These are phyloP conservation scores for Varanus komodoensis DNA, from an alignment of 2,113 vertebrate species.

Conservation along the genomic window DNA sequence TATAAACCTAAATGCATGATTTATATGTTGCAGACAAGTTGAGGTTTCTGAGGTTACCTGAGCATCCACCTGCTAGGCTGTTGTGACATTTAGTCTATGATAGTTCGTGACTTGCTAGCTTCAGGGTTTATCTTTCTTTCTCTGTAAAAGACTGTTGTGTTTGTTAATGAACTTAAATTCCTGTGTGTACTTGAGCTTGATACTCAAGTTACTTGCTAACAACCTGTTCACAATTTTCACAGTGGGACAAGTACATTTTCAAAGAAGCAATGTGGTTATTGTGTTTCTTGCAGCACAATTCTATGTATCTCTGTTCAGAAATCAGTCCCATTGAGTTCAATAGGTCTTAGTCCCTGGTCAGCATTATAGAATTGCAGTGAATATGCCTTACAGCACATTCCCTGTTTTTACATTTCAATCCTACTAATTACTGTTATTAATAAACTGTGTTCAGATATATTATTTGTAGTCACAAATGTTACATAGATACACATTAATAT, in stretches of 20 bases:
- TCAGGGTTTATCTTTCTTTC: too few species aligned
- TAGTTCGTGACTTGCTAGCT: too few species aligned
- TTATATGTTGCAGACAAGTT: too few species aligned
- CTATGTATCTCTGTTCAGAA: not conserved
- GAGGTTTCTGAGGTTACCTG: too few species aligned
- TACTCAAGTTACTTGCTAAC: too few species aligned
- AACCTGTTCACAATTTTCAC: not conserved
- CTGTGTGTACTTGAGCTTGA: too few species aligned
- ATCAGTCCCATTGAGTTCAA: not conserved
- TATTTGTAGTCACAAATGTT: conserved; percentile 14
- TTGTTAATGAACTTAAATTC: too few species aligned
- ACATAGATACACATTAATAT: conserved; percentile 40
- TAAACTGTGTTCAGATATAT: conserved; percentile 43
- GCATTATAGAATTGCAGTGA: not conserved
- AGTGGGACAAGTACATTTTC: not conserved
- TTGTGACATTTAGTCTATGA: too few species aligned
- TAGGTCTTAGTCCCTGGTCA: too few species aligned
- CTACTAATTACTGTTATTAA: conserved; percentile 29
- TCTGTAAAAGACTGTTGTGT: too few species aligned
- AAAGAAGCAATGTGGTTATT: not conserved
- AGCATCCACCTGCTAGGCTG: too few species aligned
- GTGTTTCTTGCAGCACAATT: not conserved
- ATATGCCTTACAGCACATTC: not conserved
- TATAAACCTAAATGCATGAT: too few species aligned
- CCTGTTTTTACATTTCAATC: conserved; percentile 7